A percentile compares a stretch with the other conserved stretches of the same genome.
phyloP scores from a whole-genome alignment of 92 coral and sea anemone genomes.

The Micromussa lordhowensis region DNA sequence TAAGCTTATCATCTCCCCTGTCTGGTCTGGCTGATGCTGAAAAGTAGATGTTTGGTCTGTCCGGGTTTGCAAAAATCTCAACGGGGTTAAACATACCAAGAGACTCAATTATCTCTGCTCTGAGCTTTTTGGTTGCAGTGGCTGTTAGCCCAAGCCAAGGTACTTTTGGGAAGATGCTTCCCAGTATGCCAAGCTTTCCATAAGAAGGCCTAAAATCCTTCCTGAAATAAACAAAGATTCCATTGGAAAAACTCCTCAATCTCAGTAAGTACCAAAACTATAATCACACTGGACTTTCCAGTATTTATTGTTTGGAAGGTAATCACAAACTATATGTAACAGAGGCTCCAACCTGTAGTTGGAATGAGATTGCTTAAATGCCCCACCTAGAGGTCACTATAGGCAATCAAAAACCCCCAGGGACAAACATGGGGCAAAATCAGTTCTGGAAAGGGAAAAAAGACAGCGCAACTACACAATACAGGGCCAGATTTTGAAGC shows the following conservation, averaged over 20 bases:
- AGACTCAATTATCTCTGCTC: slow-evolving; percentile 33
- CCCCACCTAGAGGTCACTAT: no score
- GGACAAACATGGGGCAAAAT: no score
- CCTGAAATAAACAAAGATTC: slow-evolving; percentile 13
- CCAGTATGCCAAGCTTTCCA: slow-evolving; percentile 31
- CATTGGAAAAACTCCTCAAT: no score
- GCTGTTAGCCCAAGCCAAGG: slow-evolving; percentile 69
- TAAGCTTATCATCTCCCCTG: slow-evolving; percentile 61
- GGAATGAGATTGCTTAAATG: no score
- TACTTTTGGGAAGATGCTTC: slow-evolving; percentile 35
- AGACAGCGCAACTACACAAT: no score
- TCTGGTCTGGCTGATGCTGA: slow-evolving; percentile 50
- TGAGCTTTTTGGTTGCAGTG: slow-evolving; percentile 52
- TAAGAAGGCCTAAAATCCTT: slow-evolving; percentile 37
- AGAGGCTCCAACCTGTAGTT: not conserved
- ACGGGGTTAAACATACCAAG: slow-evolving; percentile 60
- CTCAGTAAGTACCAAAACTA: slow-evolving; percentile 26
- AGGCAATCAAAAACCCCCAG: no score
- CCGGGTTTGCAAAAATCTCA: slow-evolving; percentile 61
- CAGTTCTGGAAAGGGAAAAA: no score
- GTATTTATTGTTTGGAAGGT: not conserved
- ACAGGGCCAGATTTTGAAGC: no score
- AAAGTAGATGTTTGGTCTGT: slow-evolving; percentile 56
- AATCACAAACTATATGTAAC: not conserved
- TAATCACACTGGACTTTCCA: slow-evolving; percentile 32